A percentile compares a stretch with the other conserved stretches of the same genome.
phyloP scores from a whole-genome alignment of 2,113 vertebrate species.

The Pogona vitticeps region DNA sequence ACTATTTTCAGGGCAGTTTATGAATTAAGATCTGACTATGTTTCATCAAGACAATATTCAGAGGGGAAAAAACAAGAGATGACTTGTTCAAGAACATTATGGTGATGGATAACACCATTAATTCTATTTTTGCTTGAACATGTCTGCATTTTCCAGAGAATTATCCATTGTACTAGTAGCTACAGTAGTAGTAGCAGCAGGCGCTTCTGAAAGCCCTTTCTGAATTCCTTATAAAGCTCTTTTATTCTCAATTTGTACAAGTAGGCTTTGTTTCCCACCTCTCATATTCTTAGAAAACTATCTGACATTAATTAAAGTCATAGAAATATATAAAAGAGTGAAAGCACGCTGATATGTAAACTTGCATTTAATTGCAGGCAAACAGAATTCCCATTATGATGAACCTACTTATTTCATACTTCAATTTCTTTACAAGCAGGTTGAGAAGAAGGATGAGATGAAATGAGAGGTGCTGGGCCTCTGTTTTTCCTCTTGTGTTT shows the following conservation, averaged over 20 bases:
- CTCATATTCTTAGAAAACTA: background rate
- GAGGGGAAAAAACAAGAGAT: background rate
- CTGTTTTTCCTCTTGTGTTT: slow-evolving; percentile 3
- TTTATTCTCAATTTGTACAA: background rate
- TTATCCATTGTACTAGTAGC: background rate
- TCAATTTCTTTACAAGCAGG: background rate
- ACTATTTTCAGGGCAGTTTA: slow-evolving; percentile 3
- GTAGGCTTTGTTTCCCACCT: background rate
- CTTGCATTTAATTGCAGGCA: slow-evolving; percentile 4
- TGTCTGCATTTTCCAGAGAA: background rate
- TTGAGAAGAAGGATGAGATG: slow-evolving; percentile 13
- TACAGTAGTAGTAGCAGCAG: background rate
- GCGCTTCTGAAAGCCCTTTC: slow-evolving; percentile 8
- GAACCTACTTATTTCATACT: background rate
- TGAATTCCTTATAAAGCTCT: background rate
- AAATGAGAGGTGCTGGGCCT: slow-evolving; percentile 35
- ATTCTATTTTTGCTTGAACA: background rate
- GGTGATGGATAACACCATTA: background rate
- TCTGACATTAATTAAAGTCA: background rate
- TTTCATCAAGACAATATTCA: background rate
- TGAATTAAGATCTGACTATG: background rate
- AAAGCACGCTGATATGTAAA: background rate
- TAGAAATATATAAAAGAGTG: background rate
- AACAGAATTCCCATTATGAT: background rate
- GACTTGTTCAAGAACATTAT: background rate